Evolutionary conservation across 2,888 invertebrate species (phyloP), one percentile per base, ranked within the genome.

Genomic region (Acanthococcus lagerstroemiae): DNA sequence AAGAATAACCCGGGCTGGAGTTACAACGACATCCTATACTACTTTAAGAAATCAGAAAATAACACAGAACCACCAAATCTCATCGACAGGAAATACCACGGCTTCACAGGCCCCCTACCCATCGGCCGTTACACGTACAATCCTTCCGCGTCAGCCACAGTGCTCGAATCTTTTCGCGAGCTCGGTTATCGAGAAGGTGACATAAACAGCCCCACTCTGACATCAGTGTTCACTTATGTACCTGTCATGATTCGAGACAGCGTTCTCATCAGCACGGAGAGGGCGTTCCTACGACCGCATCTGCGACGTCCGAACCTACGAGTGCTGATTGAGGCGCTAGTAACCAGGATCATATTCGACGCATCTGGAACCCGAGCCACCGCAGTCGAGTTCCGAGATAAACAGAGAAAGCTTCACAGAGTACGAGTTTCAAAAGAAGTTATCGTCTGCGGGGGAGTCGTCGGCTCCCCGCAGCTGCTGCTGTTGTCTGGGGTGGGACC

Each of bases 351-450:
- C 22, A 71, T 80, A 22, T 77, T 84, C 56, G 79, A 83, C 71
- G 71, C 73, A 0, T 48, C 71, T 9, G 76, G 75, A 12, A 80
- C 79, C 71, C 80, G 85, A 69, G 89, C 90, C 0, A 84, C 83
- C 67, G 89, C 90, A 0, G 86, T 92, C 0, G 86, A 90, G 74
- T 89, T 87, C 71, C 80, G 87, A 27, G 70, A 70, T 44, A 66
- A 58, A n/a, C 71, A 72, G 17, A 75, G 75, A 2, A 70, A 68
- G 17, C 44, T 37, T 15, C 52, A 25, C 4, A 61, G 68, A 52
- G 83, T 90, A 2, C 78, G 85, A 65, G 83, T 83, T 4, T 76
- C 76, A 9, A 82, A 81, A 67, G 84, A 84, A 71, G 79, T 87
- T 0, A 81, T 87, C 66, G 71, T 88, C 4, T 81, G 83, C 12